A percentile compares a stretch with the other conserved stretches of the same genome.
Conservation (phyloP, 2,113 vertebrate species). For the Gavialis gangeticus region DNA sequence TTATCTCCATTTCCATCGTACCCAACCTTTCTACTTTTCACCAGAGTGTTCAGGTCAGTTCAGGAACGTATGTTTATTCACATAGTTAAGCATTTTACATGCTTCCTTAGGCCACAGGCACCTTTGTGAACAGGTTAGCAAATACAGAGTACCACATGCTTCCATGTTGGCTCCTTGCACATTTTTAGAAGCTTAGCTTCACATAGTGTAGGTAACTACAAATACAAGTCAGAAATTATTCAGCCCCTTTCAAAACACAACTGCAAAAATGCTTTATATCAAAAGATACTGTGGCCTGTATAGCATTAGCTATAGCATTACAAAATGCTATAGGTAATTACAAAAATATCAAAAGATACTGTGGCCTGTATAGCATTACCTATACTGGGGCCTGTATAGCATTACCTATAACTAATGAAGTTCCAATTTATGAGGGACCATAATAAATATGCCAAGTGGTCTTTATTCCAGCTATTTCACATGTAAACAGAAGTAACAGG, state of each 20-base stretch:
- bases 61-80: background rate
- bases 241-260: background rate
- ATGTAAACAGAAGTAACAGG: background rate
- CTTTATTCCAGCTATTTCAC: background rate
- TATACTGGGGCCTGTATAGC: background rate
- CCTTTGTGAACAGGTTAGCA: background rate
- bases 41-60: fast-evolving
- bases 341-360: too few species aligned
- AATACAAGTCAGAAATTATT: background rate
- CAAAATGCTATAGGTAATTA: too few species aligned
- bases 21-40: fast-evolving
- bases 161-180: background rate
- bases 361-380: too few species aligned
- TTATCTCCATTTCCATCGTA: background rate
- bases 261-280: background rate
- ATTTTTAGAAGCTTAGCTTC: background rate
- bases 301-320: background rate
- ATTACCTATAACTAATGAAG: background rate
- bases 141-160: background rate
- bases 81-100: background rate
- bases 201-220: background rate
- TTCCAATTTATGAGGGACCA: background rate
- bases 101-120: background rate
- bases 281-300: background rate
- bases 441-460: background rate